Base-by-base conservation (phyloP, 2,113 vertebrate genomes). In the Tupaia chinensis region DNA sequence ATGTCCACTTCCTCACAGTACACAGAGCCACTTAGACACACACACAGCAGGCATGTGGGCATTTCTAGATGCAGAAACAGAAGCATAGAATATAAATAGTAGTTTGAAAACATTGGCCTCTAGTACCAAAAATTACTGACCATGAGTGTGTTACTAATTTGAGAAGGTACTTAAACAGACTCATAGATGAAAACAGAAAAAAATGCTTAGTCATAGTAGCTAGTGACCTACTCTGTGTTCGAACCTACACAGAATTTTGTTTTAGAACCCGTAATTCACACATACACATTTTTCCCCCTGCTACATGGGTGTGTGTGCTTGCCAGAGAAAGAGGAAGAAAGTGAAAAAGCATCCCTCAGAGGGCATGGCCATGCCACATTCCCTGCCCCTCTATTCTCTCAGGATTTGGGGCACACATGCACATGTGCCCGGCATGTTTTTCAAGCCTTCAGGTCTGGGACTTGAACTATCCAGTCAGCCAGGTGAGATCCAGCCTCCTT, bases 1-100 rank as follows among this genome's bases (percentile, higher is more conserved):
- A 99, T 98, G 98, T 99, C 92, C 95, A 99, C 97, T 97, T 99
- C 99, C 98, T 99, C 99, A 70, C 99, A 99, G 98, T 99, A 99
- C 34, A 99, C 99, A 0, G 99, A 99, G 20, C 99, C 99, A 14
- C 99, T 99, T 95, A 99, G 98, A 97, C 99, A 99, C 56, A 99
- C 99, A 74, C 99, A 99, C 86, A 99, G 95, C 92, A 99, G 98
- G 82, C 99, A 99, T 0, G 99, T 99, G 23, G 99, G 99, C 97
- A 98, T 98, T 97, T 98, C 97, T 95, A 99, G 98, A 92, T 99
- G 99, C 99, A 98, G 81, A 98, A 98, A 83, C 53, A 85, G 44
- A 92, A 84, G 74, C 23, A 56, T 44, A 66, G 89, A 91, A 92
- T 44, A 29, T 92, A 69, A 93, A 25, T 4, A 63, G 27, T 32